Evolutionary conservation across 2,888 invertebrate species (phyloP), one percentile per base, ranked within the genome.

Genomic region (Drosophila maculinotata): DNA sequence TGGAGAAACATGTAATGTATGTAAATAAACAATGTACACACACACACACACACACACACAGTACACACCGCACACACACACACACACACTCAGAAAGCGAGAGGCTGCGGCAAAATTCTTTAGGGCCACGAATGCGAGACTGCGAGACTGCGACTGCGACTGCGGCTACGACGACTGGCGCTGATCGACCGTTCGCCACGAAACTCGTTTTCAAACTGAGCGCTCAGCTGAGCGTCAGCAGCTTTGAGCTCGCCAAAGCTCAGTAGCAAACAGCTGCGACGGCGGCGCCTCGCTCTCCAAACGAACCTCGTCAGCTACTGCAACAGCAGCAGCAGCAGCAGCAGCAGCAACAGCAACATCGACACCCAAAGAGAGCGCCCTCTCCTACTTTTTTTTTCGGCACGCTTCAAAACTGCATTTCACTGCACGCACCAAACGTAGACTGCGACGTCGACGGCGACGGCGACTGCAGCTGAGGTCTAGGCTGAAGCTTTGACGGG

Each of bases 181-280:
- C 60, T 62, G 66, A 79, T 78, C 80, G 73, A 79, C 88, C 83
- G 73, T 70, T 79, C 84, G 76, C 76, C 73, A 79, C 79, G 83
- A 85, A 89, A 87, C 89, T 88, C 82, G 90, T 88, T 89, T 87
- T 78, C 63, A 87, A 76, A 89, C 89, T 89, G 78, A 88, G 71
- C 62, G 60, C 72, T 69, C 77, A 66, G 76, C 64, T 66, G 80
- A 65, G 69, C 65, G 51, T n/a, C 52, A 25, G 15, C 56, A 58
- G 75, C 69, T 72, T 72, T 69, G 69, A 58, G 67, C 62, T 49
- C 49, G 26, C 9, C 41, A 59, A 73, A 82, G 77, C 74, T 74
- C 70, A 47, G 75, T 65, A 48, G 70, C 79, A 41, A 2, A 28
- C 39, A 14, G 23, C 42, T 12, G 56, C 31, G 39, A 33, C 67